Conservation (phyloP, 1,140 invertebrate genomes). For the Drosophila persimilis region DNA sequence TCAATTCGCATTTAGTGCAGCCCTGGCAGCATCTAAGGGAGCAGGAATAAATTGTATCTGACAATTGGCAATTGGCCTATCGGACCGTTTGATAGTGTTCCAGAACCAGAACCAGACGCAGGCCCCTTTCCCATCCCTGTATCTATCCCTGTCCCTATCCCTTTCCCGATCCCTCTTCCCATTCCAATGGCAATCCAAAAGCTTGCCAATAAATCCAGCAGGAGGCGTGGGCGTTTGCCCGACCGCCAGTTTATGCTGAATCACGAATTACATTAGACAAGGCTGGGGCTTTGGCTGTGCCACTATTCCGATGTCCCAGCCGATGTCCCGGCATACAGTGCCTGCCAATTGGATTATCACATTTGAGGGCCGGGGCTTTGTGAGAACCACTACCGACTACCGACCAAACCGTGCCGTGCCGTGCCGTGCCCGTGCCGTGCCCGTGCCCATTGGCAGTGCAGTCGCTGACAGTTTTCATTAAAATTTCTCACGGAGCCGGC, state of each 20-base stretch:
- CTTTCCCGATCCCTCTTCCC: constrained; percentile 1
- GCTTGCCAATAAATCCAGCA: constrained; percentile 64
- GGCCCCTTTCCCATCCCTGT: constrained; percentile 6
- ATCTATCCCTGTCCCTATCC: background rate
- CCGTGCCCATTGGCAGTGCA: background rate
- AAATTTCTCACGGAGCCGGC: constrained; percentile 53
- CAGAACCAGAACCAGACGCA: constrained; percentile 32
- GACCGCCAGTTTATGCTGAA: constrained; percentile 72
- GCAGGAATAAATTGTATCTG: constrained; percentile 79
- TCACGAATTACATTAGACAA: constrained; percentile 79
- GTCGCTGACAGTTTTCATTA: constrained; percentile 67
- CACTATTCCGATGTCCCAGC: constrained; percentile 10
- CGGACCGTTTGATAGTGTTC: constrained; percentile 75
- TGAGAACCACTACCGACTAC: background rate
- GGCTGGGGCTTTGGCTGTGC: constrained; percentile 34
- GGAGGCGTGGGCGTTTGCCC: constrained; percentile 20
- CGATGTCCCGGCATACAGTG: constrained; percentile 15
- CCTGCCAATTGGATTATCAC: constrained; percentile 77
- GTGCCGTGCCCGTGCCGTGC: too few relatives aligned
- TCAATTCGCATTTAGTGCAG: constrained; percentile 81
- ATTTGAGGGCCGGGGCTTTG: constrained; percentile 19
- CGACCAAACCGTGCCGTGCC: background rate
- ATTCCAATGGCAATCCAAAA: constrained; percentile 18
- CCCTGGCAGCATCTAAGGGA: constrained; percentile 73
- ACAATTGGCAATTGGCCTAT: constrained; percentile 82